Conservation (phyloP, 2,888 invertebrate species). For the Syrista parreyssii region DNA sequence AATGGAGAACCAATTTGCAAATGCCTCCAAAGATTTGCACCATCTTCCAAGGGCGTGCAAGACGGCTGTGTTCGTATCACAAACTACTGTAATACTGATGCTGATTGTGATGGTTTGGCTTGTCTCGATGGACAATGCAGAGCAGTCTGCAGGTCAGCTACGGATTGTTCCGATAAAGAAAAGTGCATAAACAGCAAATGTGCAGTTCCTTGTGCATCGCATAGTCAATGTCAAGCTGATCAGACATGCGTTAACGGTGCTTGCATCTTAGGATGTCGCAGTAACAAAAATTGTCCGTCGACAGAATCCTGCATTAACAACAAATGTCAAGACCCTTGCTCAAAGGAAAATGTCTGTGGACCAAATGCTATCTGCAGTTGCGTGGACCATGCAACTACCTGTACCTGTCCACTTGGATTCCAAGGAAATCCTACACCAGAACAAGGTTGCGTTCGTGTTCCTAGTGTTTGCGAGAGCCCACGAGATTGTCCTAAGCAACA, state of each 20-base stretch:
- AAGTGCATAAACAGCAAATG: conserved; percentile 83
- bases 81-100: conserved; percentile 75
- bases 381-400: conserved; percentile 79
- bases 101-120: conserved; percentile 82
- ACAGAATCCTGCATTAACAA: conserved; percentile 86
- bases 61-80: conserved; percentile 81
- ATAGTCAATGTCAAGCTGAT: conserved; percentile 82
- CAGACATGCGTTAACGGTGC: conserved; percentile 85
- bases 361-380: conserved; percentile 86
- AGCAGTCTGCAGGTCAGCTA: conserved; percentile 79
- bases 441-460: conserved; percentile 88
- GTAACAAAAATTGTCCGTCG: conserved; percentile 81
- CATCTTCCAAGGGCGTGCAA: conserved; percentile 71
- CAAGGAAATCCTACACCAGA: conserved; percentile 88
- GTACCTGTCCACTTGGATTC: conserved; percentile 87
- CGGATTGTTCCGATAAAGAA: conserved; percentile 85
- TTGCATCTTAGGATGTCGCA: conserved; percentile 86
- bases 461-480: conserved; percentile 75
- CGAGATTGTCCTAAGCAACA: conserved; percentile 82
- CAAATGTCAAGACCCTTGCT: conserved; percentile 87
- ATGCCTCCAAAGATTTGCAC: conserved; percentile 82
- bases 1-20: conserved; percentile 82
- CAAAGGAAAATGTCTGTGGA: conserved; percentile 80
- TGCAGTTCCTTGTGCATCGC: conserved; percentile 81
- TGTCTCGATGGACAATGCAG: conserved; percentile 88